A percentile compares a stretch with the other conserved stretches of the same genome.
These are phyloP conservation scores for Australoheros scitulus DNA, from an alignment of 2,113 vertebrate genomes.

Conservation along the genomic window DNA sequence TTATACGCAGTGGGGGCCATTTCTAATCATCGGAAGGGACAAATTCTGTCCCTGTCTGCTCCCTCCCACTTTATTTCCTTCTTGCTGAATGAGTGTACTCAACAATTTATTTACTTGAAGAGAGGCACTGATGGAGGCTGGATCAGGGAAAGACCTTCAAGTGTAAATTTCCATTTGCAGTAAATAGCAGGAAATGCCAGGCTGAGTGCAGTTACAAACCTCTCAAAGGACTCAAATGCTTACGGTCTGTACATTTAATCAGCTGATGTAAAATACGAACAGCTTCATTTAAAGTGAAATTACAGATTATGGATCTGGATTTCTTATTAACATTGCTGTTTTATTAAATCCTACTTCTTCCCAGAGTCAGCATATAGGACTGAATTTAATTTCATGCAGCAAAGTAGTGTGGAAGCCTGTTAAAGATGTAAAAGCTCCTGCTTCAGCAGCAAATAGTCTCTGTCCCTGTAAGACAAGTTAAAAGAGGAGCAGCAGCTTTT, in stretches of 20 bases:
- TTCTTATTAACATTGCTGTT: background rate
- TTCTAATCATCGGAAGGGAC: background rate
- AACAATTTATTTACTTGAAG: conserved; percentile 30
- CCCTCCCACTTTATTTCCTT: background rate
- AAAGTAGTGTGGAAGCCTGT: background rate
- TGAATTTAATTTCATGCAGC: conserved; percentile 6
- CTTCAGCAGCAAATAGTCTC: conserved; percentile 18
- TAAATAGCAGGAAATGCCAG: conserved; percentile 21
- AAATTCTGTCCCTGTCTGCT: background rate
- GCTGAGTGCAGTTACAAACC: background rate
- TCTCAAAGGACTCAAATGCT: conserved; percentile 8
- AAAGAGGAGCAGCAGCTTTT: conserved; percentile 22
- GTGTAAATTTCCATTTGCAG: conserved; percentile 33
- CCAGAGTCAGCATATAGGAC: background rate
- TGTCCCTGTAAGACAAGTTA: conserved; percentile 10
- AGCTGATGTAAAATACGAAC: background rate
- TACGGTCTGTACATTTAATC: conserved; percentile 12
- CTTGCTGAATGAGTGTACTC: background rate
- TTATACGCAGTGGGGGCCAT: background rate
- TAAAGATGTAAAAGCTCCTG: conserved; percentile 6
- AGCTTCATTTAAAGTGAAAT: background rate
- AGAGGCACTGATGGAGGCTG: background rate
- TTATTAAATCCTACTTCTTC: background rate
- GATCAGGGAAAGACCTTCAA: conserved; percentile 21
- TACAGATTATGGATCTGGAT: background rate